Evolutionary conservation across 2,888 invertebrate species (phyloP).

Genomic region (Dicyrtomina minuta): DNA sequence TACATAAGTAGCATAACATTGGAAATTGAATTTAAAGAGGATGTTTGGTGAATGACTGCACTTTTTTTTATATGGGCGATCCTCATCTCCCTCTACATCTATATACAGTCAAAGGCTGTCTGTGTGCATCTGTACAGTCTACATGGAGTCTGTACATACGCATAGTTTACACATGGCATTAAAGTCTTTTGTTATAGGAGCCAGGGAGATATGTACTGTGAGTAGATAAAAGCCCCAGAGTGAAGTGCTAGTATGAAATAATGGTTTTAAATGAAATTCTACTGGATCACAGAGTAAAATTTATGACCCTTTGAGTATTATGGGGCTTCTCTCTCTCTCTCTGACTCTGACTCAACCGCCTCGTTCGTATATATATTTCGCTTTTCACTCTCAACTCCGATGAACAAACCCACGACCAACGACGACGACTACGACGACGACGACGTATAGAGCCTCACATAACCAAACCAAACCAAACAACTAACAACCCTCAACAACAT

Average conservation of each 20-base stretch:
- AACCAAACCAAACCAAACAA: neutral
- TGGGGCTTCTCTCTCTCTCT: slow-evolving; percentile 36
- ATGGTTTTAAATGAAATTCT: slow-evolving; percentile 47
- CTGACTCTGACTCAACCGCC: slow-evolving; percentile 37
- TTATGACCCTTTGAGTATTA: slow-evolving; percentile 43
- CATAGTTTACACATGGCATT: slow-evolving; percentile 17
- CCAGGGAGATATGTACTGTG: neutral
- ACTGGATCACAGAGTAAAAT: slow-evolving; percentile 41
- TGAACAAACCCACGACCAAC: too few relatives aligned
- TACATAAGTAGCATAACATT: slow-evolving; percentile 21
- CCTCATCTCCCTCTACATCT: neutral
- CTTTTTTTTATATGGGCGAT: neutral
- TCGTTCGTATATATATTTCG: slow-evolving; percentile 16
- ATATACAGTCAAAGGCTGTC: too few relatives aligned
- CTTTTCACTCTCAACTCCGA: slow-evolving; percentile 25
- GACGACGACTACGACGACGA: too few relatives aligned
- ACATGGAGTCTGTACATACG: neutral
- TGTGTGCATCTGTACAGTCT: too few relatives aligned
- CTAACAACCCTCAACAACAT: slow-evolving; percentile 32
- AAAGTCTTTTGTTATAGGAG: neutral
- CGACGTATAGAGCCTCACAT: too few relatives aligned
- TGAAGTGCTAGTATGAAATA: slow-evolving; percentile 40
- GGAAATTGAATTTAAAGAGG: slow-evolving; percentile 28
- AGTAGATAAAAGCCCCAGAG: neutral
- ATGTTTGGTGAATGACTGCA: slow-evolving; percentile 28